A percentile compares a stretch with the other conserved stretches of the same genome.
These are phyloP conservation scores for Melierax canorus DNA, from an alignment of 2,113 vertebrate species.

Conservation along the genomic window DNA sequence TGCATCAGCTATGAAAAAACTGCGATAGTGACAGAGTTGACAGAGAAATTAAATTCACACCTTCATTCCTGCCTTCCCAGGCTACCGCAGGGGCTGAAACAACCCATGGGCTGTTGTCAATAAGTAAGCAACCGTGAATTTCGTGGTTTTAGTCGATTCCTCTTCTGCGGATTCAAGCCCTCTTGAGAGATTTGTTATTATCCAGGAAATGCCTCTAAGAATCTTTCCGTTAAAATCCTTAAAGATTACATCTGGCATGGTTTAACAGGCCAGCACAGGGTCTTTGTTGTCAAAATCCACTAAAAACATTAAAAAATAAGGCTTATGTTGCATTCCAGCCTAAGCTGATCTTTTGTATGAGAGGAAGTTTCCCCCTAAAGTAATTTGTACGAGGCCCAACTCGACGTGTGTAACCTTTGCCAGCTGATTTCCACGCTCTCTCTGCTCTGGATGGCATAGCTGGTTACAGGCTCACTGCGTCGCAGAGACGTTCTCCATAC, in stretches of 20 bases:
- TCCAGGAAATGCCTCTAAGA: not conserved
- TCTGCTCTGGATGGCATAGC: not conserved
- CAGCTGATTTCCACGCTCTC: not conserved
- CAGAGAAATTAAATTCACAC: not conserved
- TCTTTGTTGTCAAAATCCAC: not conserved
- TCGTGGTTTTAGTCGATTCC: not conserved
- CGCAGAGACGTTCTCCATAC: not conserved
- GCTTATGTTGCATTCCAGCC: not conserved
- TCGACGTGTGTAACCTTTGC: not conserved
- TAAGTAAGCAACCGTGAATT: not conserved
- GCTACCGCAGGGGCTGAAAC: not conserved
- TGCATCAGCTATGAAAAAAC: not conserved
- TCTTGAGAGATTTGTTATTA: not conserved
- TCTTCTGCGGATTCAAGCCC: not conserved
- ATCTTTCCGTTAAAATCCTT: not conserved
- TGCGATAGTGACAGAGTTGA: not conserved
- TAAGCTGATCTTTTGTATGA: not conserved
- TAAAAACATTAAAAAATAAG: not conserved
- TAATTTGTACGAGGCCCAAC: not conserved
- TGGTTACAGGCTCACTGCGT: not conserved
- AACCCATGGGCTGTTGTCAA: not conserved
- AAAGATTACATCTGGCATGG: not conserved
- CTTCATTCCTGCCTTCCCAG: not conserved
- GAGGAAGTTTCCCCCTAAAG: not conserved
- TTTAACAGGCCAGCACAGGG: not conserved